Percentiles rank a stretch among this genome's conserved stretches.
These are phyloP conservation scores for Zalophus californianus DNA, from an alignment of 2,797 vertebrate species.

Conservation along the genomic window DNA sequence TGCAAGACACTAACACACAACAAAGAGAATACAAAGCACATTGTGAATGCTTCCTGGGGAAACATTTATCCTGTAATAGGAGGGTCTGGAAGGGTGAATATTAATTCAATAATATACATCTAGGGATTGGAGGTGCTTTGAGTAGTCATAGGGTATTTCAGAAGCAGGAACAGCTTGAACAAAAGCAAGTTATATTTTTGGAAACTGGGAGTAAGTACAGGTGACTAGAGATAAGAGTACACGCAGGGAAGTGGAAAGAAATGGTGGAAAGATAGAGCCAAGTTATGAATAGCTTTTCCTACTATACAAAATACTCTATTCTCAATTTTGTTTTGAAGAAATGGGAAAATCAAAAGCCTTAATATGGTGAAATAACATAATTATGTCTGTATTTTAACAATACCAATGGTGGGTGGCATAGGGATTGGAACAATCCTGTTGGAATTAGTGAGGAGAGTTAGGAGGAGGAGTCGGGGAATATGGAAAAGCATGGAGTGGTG, in stretches of 20 bases:
- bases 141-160: background rate
- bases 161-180: background rate
- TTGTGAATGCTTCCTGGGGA: background rate
- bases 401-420: background rate
- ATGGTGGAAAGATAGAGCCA: background rate
- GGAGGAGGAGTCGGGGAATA: background rate
- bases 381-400: background rate
- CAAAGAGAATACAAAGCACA: background rate
- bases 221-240: background rate
- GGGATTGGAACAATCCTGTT: background rate
- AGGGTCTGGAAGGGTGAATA: background rate
- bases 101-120: background rate
- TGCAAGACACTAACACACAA: background rate
- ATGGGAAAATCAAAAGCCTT: constrained; percentile 10
- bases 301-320: background rate
- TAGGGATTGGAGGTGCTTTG: background rate
- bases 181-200: constrained; percentile 26
- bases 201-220: background rate
- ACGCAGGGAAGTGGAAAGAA: background rate
- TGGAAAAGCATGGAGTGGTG: background rate
- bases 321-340: constrained; percentile 39
- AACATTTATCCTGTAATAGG: background rate
- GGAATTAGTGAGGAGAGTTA: background rate
- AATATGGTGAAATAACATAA: constrained; percentile 16
- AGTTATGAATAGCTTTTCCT: background rate